Base-by-base conservation (phyloP, 1,140 invertebrate genomes). In the Drosophila parvula region DNA sequence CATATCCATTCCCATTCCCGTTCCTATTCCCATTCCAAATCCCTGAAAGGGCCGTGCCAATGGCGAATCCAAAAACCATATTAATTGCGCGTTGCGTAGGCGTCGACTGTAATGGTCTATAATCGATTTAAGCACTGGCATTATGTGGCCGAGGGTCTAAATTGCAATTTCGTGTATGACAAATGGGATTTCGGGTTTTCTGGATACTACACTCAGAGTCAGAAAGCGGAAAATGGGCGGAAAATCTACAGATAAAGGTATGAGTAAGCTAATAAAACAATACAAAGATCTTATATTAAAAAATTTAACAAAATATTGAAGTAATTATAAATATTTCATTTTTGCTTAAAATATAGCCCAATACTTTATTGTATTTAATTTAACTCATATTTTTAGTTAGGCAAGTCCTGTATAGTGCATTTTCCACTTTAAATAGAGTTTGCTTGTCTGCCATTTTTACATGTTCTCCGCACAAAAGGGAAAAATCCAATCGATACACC, bases 41-140 rank as follows among this genome's bases (percentile, higher is more conserved):
- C 64, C 64, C 18, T 22, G 51, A 16, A 70, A 59, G 18, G 64
- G 50, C 36, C 43, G 22, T 59, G 53, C 38, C 51, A 73, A 59
- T 69, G 34, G 69, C 64, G 38, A 50, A 71, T 71, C 69, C 69
- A 67, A 76, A 76, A 77, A 56, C 69, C 76, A 77, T 88, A 86
- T 86, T 88, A 86, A 86, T 83, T 82, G 83, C 73, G 70, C 44
- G 64, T 65, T 79, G 75, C 74, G 82, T 57, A 38, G 83, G 67
- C 70, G 79, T 82, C 79, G 76, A 60, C 41, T 63, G 65, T 88
- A 88, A 88, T 86, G 84, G 83, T 55, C 78, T 86, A 83, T 86
- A 85, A 85, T 85, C 82, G 82, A 85, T 85, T 88, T 82, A 79
- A 71, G 79, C 75, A 88, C 55, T 51, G 83, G 58, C 74, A 79